These are phyloP conservation scores for Euschistus heros DNA, from an alignment of 1,140 invertebrate genomes.

Conservation along the genomic window DNA sequence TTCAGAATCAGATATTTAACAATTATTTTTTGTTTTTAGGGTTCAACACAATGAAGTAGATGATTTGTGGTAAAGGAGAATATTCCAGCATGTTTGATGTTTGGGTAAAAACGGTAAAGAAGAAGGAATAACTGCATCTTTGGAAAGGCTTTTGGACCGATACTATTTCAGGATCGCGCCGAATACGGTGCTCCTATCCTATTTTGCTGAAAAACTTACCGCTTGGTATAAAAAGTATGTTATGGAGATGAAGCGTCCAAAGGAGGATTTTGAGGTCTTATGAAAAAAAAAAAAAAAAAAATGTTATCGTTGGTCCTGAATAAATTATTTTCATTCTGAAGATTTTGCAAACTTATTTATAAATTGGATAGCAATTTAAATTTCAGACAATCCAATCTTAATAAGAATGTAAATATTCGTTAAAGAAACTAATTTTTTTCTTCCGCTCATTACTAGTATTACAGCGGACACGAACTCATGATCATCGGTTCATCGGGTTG, in stretches of 20 bases:
- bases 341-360: too few species aligned
- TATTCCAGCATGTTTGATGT: conserved; percentile 55
- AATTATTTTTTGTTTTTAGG: conserved; percentile 35
- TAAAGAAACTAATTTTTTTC: too few species aligned
- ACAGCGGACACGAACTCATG: too few species aligned
- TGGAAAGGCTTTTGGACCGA: conserved; percentile 76
- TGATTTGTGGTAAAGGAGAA: conserved; percentile 56
- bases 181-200: conserved; percentile 66
- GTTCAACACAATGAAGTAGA: conserved; percentile 65
- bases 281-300: too few species aligned
- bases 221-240: conserved; percentile 30
- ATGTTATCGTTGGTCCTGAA: too few species aligned
- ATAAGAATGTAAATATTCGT: too few species aligned
- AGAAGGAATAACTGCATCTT: conserved; percentile 57
- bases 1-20: too few species aligned
- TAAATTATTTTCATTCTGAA: too few species aligned
- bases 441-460: too few species aligned
- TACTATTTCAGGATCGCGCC: conserved; percentile 60
- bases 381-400: too few species aligned
- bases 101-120: conserved; percentile 45
- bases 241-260: conserved; percentile 12
- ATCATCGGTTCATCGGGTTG: too few species aligned
- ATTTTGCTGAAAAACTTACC: conserved; percentile 68
- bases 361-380: too few species aligned
- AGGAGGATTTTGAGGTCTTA: conserved; percentile 19